Evolutionary conservation across 2,888 invertebrate genomes (phyloP).

Genomic region (Phyto melanocephala): DNA sequence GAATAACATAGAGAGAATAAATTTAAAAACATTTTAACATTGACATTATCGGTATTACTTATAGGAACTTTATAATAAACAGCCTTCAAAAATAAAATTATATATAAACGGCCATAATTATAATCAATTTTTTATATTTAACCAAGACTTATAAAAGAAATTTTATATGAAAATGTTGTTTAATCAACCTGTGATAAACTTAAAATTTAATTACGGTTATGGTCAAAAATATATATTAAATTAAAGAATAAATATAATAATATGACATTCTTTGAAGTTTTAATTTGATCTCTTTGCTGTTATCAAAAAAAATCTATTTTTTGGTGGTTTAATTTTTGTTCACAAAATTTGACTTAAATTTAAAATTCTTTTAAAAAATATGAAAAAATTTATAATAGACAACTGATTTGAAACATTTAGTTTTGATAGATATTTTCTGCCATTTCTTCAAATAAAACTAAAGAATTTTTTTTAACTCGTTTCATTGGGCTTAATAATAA

Average conservation of each 20-base stretch:
- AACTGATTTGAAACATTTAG: not conserved
- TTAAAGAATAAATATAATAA: no score
- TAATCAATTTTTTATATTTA: no score
- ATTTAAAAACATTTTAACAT: not conserved
- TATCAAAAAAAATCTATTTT: not conserved
- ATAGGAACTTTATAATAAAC: conserved; percentile 48
- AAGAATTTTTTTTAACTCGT: no score
- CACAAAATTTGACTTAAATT: not conserved
- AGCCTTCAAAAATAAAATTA: conserved; percentile 25
- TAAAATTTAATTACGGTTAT: no score
- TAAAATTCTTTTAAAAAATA: not conserved
- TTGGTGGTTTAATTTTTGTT: conserved; percentile 5
- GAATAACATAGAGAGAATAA: no score
- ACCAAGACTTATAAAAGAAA: no score
- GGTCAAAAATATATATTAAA: no score
- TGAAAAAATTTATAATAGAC: not conserved
- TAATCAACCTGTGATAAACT: no score
- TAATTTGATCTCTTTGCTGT: not conserved
- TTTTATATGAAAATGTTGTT: no score
- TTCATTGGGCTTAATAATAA: conserved; percentile 67
- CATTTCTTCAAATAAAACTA: no score
- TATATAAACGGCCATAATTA: no score
- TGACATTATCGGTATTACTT: not conserved
- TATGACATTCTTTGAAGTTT: not conserved
- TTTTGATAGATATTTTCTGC: not conserved